A percentile compares a stretch with the other conserved stretches of the same genome.
These are phyloP conservation scores for Sebastes reedi DNA, from an alignment of 2,797 vertebrate genomes.

Conservation along the genomic window DNA sequence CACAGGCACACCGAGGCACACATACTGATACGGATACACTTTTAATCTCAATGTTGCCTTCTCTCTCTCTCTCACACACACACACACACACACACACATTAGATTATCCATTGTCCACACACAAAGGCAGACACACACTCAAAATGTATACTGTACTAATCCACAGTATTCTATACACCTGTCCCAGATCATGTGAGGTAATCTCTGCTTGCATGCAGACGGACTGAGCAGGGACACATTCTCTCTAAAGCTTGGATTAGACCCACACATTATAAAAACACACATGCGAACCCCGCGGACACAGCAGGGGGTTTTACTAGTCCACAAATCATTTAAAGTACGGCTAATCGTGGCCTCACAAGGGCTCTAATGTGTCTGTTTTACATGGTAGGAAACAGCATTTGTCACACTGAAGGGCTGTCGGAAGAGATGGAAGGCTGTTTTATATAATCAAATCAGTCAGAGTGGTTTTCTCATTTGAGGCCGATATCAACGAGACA, in stretches of 20 bases:
- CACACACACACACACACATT: not conserved
- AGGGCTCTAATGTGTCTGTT: not conserved
- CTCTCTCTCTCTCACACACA: not conserved
- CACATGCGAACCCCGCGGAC: conserved; percentile 16
- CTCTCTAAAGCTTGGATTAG: conserved; percentile 65
- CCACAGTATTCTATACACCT: conserved; percentile 47
- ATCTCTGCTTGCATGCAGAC: conserved; percentile 61
- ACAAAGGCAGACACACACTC: not conserved
- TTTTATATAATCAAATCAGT: conserved; percentile 26
- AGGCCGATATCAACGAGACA: not conserved
- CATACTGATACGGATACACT: conserved; percentile 43
- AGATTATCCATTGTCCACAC: not conserved
- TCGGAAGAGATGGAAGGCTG: not conserved
- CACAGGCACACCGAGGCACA: conserved; percentile 32
- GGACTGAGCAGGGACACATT: conserved; percentile 43
- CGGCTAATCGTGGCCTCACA: conserved; percentile 24
- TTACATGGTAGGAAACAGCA: not conserved
- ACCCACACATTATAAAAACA: not conserved
- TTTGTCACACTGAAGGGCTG: not conserved
- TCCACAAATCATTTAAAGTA: conserved; percentile 36
- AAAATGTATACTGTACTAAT: conserved; percentile 42
- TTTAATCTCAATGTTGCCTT: conserved; percentile 45
- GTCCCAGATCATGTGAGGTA: conserved; percentile 62
- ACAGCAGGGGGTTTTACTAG: conserved; percentile 30
- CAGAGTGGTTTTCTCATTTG: conserved; percentile 6